phyloP scores from a whole-genome alignment of 2,113 vertebrate species.

The Anarrhichthys ocellatus region DNA sequence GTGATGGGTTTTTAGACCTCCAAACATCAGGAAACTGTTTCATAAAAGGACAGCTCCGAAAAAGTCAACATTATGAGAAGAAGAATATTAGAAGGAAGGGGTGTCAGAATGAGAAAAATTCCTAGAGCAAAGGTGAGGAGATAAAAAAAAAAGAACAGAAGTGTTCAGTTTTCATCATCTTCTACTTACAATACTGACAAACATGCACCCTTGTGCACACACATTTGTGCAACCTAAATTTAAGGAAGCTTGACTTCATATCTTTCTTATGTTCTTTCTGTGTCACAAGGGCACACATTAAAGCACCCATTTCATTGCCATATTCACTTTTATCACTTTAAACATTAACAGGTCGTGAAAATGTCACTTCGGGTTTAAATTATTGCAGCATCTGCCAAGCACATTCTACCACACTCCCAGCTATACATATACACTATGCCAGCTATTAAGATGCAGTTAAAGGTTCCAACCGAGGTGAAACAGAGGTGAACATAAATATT shows the following conservation, averaged over 20 bases:
- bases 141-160: not conserved
- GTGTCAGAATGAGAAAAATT: not conserved
- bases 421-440: not conserved
- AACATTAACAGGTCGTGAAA: constrained; percentile 8
- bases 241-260: not conserved
- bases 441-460: constrained; percentile 9
- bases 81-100: not conserved
- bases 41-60: not conserved
- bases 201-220: not conserved
- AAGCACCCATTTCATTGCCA: not conserved
- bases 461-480: constrained; percentile 15
- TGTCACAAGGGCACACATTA: not conserved
- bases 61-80: not conserved
- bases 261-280: not conserved
- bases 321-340: not conserved
- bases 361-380: not conserved
- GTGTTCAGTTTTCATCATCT: not conserved
- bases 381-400: not conserved
- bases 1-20: not conserved
- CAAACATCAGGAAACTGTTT: no score
- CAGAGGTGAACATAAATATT: constrained; percentile 36
- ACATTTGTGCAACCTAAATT: not conserved
- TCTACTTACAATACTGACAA: not conserved
- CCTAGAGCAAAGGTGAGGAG: not conserved
- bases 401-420: not conserved